Conservation (phyloP, 2,888 invertebrate species). For the Harmothoe impar region DNA sequence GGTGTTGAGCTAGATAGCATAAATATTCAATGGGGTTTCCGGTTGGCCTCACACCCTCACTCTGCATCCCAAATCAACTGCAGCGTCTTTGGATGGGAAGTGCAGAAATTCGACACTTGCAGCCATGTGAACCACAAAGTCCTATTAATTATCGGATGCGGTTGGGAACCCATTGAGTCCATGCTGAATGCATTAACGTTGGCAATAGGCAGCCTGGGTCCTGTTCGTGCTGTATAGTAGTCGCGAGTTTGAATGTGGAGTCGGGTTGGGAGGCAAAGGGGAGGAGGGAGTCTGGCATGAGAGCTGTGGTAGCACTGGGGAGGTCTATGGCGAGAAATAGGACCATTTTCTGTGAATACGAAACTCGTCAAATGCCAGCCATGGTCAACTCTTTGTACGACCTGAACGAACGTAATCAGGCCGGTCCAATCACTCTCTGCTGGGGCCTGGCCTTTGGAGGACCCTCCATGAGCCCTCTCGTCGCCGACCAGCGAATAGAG, state of each 20-base stretch:
- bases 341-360: background rate
- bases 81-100: background rate
- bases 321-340: background rate
- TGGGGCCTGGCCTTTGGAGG: slow-evolving; percentile 6
- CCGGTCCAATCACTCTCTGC: slow-evolving; percentile 23
- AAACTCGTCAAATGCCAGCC: slow-evolving; percentile 9
- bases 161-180: background rate
- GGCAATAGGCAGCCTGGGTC: background rate
- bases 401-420: slow-evolving; percentile 29
- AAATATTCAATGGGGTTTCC: too few relatives aligned
- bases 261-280: too few relatives aligned
- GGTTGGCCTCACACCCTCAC: too few relatives aligned
- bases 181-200: background rate
- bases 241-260: too few relatives aligned
- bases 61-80: too few relatives aligned
- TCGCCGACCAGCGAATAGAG: background rate
- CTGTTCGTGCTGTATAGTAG: background rate
- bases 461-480: background rate
- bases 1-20: too few relatives aligned
- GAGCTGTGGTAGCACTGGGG: background rate
- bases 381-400: background rate
- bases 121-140: background rate
- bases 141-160: background rate
- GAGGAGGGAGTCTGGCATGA: too few relatives aligned
- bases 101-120: background rate